Conservation (phyloP, 1,140 invertebrate genomes). For the Nasonia giraulti region DNA sequence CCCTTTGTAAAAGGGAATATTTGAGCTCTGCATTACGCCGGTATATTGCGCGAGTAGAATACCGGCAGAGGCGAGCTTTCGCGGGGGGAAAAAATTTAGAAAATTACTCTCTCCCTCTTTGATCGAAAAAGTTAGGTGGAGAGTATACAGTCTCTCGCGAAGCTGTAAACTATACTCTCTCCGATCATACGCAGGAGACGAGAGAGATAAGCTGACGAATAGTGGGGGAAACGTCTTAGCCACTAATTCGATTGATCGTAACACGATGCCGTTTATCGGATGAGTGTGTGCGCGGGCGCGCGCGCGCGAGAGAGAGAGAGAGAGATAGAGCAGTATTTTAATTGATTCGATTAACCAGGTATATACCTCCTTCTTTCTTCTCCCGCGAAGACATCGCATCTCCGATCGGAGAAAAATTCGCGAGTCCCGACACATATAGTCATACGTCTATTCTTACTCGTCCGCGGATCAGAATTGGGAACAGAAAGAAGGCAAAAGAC, state of each 20-base stretch:
- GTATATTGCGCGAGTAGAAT: too few species aligned
- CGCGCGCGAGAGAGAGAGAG: slow-evolving; percentile 54
- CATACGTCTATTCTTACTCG: neutral
- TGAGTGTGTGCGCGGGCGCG: slow-evolving; percentile 60
- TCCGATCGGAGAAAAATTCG: too few species aligned
- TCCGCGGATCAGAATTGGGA: neutral
- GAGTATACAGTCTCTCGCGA: too few species aligned
- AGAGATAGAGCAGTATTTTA: slow-evolving; percentile 61
- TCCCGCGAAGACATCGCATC: neutral
- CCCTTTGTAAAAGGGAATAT: too few species aligned
- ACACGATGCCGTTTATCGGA: slow-evolving; percentile 66
- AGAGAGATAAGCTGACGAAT: neutral
- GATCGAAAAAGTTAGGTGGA: too few species aligned
- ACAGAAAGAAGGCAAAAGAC: neutral
- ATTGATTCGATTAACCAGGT: slow-evolving; percentile 65
- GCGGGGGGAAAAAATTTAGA: too few species aligned
- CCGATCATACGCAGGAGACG: neutral
- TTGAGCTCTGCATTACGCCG: too few species aligned
- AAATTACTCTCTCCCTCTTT: too few species aligned
- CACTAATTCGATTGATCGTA: slow-evolving; percentile 64
- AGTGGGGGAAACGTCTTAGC: slow-evolving; percentile 49
- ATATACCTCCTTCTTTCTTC: slow-evolving; percentile 55
- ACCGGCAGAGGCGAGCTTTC: too few species aligned
- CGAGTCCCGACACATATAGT: too few species aligned
- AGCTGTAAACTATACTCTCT: neutral